Conservation (phyloP, 2,888 invertebrate species). For the Rhagonycha fulva region DNA sequence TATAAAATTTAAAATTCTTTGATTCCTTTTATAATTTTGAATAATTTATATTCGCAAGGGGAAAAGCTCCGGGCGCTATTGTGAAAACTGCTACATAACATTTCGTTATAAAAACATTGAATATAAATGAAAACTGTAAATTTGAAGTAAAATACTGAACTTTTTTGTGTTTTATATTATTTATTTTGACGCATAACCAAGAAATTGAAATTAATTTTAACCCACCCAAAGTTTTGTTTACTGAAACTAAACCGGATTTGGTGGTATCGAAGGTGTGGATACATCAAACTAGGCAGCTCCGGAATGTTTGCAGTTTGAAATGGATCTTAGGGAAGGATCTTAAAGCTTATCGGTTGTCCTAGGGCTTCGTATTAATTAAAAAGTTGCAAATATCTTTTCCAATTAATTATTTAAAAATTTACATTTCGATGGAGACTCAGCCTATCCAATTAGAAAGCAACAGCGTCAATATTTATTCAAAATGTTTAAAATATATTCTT, state of each 20-base stretch:
- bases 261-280: neutral
- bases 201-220: neutral
- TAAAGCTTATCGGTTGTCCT: neutral
- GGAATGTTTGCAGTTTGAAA: neutral
- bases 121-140: neutral
- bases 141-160: neutral
- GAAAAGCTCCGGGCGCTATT: neutral
- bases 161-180: neutral
- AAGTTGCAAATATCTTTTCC: neutral
- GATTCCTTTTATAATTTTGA: neutral
- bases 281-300: neutral
- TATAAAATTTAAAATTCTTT: neutral
- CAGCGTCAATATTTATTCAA: neutral
- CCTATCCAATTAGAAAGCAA: neutral
- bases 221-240: neutral
- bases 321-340: neutral
- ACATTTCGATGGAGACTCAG: neutral
- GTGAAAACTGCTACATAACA: neutral
- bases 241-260: neutral
- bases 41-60: neutral
- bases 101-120: neutral
- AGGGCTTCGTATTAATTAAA: neutral
- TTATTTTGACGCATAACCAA: neutral
- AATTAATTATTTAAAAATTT: neutral
- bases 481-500: neutral